These are phyloP conservation scores for Diabrotica balteata DNA, from an alignment of 2,888 invertebrate species.

Conservation along the genomic window DNA sequence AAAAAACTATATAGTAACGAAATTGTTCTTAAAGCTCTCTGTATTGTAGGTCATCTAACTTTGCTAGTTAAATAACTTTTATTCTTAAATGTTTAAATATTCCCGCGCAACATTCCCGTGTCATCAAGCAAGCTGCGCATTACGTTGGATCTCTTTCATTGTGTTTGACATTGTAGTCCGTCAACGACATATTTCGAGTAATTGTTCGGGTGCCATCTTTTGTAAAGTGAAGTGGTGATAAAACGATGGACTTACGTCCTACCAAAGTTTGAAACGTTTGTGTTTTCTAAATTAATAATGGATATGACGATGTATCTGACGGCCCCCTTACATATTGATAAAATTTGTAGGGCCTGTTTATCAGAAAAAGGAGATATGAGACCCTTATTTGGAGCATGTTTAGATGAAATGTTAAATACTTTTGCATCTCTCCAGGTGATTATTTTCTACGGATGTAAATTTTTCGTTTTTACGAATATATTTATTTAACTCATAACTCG, in stretches of 20 bases:
- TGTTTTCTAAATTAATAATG: conserved; percentile 51
- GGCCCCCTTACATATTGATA: conserved; percentile 59
- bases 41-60: too few relatives aligned
- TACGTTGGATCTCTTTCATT: conserved; percentile 13
- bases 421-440: conserved; percentile 59
- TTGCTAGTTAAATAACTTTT: too few relatives aligned
- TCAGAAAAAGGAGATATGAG: conserved; percentile 62
- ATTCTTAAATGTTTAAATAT: too few relatives aligned
- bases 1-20: too few relatives aligned
- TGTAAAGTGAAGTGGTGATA: conserved; percentile 20
- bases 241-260: conserved; percentile 42
- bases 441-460: neutral
- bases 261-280: conserved; percentile 48
- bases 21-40: too few relatives aligned
- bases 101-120: too few relatives aligned
- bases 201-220: conserved; percentile 45
- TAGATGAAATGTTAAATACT: conserved; percentile 62
- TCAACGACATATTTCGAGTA: conserved; percentile 46
- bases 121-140: conserved; percentile 17
- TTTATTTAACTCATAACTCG: too few relatives aligned
- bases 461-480: too few relatives aligned
- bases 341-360: conserved; percentile 62
- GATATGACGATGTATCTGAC: conserved; percentile 59
- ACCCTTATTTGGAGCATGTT: conserved; percentile 61
- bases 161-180: conserved; percentile 7